These are phyloP conservation scores for Choristoneura fumiferana DNA, from an alignment of 1,140 invertebrate genomes.

Conservation along the genomic window DNA sequence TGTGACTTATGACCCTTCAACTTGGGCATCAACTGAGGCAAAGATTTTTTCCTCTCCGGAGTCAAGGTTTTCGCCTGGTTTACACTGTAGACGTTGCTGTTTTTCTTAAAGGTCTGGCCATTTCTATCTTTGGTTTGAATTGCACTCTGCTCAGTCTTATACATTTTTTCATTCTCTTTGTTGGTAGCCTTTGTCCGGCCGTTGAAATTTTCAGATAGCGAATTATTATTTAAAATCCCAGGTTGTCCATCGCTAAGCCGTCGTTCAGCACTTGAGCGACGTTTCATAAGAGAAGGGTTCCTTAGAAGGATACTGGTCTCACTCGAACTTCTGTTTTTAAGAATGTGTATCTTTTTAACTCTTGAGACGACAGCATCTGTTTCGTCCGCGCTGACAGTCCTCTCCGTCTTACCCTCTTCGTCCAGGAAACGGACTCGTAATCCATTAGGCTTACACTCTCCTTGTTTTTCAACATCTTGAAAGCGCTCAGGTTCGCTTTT, in stretches of 20 bases:
- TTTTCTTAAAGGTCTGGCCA: conserved; percentile 64
- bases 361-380: conserved; percentile 59
- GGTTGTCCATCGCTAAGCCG: conserved; percentile 54
- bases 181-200: conserved; percentile 33
- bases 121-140: conserved; percentile 64
- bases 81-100: conserved; percentile 75
- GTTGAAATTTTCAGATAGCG: conserved; percentile 64
- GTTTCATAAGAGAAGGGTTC: conserved; percentile 63
- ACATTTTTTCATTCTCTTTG: conserved; percentile 29
- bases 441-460: conserved; percentile 54
- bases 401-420: conserved; percentile 72
- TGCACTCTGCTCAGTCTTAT: conserved; percentile 51
- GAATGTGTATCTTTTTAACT: conserved; percentile 73
- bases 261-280: conserved; percentile 52
- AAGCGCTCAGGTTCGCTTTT: conserved; percentile 58
- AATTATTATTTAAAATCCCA: conserved; percentile 71
- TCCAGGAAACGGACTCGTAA: conserved; percentile 68
- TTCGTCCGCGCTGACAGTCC: conserved; percentile 70
- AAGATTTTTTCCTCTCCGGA: conserved; percentile 61
- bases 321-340: conserved; percentile 75
- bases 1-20: conserved; percentile 57
- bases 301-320: conserved; percentile 72
- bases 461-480: conserved; percentile 55
- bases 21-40: conserved; percentile 61
- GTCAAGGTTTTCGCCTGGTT: conserved; percentile 73